A percentile compares a stretch with the other conserved stretches of the same genome.
Evolutionary conservation across 2,113 vertebrate genomes (phyloP).

Genomic region (Bos indicus): DNA sequence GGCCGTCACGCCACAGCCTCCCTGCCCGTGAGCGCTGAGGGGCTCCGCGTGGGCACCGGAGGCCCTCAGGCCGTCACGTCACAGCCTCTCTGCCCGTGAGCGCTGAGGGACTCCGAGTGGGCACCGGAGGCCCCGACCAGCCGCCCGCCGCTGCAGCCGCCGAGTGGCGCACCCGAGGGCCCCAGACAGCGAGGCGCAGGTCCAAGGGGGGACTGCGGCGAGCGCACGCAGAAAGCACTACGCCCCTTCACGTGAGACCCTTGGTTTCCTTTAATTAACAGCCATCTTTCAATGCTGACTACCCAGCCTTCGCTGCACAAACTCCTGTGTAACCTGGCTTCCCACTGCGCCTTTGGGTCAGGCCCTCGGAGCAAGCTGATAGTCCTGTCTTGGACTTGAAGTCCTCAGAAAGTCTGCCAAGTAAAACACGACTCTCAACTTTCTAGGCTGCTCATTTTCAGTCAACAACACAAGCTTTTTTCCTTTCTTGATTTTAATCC

Average conservation of each 20-base stretch:
- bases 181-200: not conserved
- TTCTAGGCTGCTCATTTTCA: not conserved
- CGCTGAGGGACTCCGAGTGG: not conserved
- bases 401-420: not conserved
- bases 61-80: not conserved
- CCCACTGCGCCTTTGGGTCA: not conserved
- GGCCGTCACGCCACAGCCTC: not conserved
- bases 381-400: not conserved
- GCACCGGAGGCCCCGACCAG: not conserved
- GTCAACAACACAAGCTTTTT: not conserved
- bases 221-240: not conserved
- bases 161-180: fast-evolving
- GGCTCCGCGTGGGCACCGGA: not conserved
- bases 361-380: not conserved
- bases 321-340: not conserved
- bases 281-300: not conserved
- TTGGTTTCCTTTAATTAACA: not conserved
- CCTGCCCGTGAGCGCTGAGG: fast-evolving
- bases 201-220: not conserved
- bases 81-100: not conserved
- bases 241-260: not conserved
- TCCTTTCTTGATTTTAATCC: not conserved
- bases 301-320: not conserved
- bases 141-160: not conserved
- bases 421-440: not conserved